Percentiles rank a stretch among this genome's conserved stretches.
phyloP scores from a whole-genome alignment of 2,113 vertebrate genomes.

The Thryonomys swinderianus region DNA sequence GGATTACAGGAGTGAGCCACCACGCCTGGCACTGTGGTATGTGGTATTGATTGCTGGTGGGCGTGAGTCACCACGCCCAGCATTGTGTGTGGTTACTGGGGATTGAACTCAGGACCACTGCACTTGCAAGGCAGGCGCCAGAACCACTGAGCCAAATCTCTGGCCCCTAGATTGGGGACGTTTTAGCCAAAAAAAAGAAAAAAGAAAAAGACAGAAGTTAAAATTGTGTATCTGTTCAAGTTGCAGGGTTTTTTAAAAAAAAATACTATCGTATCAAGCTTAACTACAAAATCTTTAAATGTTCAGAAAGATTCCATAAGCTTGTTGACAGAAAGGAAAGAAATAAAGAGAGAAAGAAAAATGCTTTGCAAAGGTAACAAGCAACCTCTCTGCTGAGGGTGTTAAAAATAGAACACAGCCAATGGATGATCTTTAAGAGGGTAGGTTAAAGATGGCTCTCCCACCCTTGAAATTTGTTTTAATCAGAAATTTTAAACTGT shows the following conservation, averaged over 20 bases:
- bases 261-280: conserved; percentile 10
- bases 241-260: conserved; percentile 8
- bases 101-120: too few species aligned
- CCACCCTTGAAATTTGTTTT: neutral
- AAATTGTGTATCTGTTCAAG: conserved; percentile 2
- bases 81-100: too few species aligned
- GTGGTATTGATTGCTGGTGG: too few species aligned
- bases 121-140: too few species aligned
- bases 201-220: conserved; percentile 11
- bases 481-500: conserved; percentile 29
- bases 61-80: too few species aligned
- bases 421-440: neutral
- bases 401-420: conserved; percentile 60
- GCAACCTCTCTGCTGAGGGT: neutral
- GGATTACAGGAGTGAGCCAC: too few species aligned
- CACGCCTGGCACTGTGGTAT: too few species aligned
- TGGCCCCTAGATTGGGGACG: neutral
- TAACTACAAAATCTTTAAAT: conserved; percentile 49
- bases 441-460: neutral
- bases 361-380: conserved; percentile 30
- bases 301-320: conserved; percentile 43
- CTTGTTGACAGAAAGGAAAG: neutral
- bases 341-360: neutral
- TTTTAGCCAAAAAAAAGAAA: neutral
- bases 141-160: too few species aligned